Base-by-base conservation (phyloP, 1,140 invertebrate genomes). In the Eueides isabella region DNA sequence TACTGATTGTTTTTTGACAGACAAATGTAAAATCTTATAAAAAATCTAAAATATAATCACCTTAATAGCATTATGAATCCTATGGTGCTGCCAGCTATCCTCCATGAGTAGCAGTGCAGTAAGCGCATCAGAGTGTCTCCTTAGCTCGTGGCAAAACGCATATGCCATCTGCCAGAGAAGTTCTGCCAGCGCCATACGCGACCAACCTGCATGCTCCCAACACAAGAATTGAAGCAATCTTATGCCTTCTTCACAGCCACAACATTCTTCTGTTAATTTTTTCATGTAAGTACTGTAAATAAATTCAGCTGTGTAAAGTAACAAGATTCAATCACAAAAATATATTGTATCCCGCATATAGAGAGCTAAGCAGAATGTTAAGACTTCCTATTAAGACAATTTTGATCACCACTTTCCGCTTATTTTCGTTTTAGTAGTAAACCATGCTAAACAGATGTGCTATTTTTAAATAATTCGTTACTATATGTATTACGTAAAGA, bases 181-280 rank as follows among this genome's bases (percentile, higher is more conserved):
- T 94, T 99, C 98, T 55, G 96, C 96, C 6, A 99, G 94, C 30
- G 98, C 97, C 16, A 95, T 95, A 63, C 97, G 96, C 12, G 98
- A 99, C 88, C 99, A 98, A 74, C 97, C 96, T 19, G 98, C 97
- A 94, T 99, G 99, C 91, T 99, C 98, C 98, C 98, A 99, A 81
- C 97, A 98, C 86, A 98, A 97, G 90, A 97, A 99, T 93, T 99
- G 97, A 3, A 98, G 88, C 62, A 99, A 92, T 90, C 98, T 97
- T 1, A 98, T 94, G 0, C 97, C 97, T 70, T 99, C 98, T 80
- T 99, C 98, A 30, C 97, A 96, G 30, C 96, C 95, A 91, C 98
- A 98, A 30, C 97, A 97, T 84, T 99, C 98, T 91, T 99, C 98
- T 19, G 99, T 98, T 6, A 99, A 93, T 89, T 99, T 99, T 91